Percentiles rank a stretch among this genome's conserved stretches.
Evolutionary conservation across 30 jellyfish, hydroid and myxozoan genomes (phyloP).

Genomic region (Catostylus mosaicus): DNA sequence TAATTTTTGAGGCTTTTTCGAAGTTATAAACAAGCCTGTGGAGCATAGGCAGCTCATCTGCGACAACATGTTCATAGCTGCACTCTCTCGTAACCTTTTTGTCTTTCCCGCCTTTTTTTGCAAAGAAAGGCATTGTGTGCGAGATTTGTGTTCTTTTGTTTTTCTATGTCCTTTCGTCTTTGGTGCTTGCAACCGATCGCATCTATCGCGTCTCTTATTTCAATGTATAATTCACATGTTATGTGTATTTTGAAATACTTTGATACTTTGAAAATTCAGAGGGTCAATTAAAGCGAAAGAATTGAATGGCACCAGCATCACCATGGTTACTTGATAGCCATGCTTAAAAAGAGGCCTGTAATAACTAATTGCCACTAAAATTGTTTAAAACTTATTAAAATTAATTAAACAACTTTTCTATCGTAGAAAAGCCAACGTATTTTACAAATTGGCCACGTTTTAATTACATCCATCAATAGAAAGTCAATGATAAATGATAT

Average conservation of each 20-base stretch:
- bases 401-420: too few relatives aligned
- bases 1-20: slow-evolving; percentile 42
- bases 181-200: background rate
- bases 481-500: too few relatives aligned
- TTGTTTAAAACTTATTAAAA: too few relatives aligned
- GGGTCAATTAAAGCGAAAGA: slow-evolving; percentile 19
- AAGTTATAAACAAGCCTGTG: slow-evolving; percentile 44
- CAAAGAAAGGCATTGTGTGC: slow-evolving; percentile 36
- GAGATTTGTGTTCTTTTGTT: background rate
- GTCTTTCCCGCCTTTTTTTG: slow-evolving; percentile 63
- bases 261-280: background rate
- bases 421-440: background rate
- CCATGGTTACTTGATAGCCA: slow-evolving; percentile 19
- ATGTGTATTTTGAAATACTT: background rate
- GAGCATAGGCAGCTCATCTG: slow-evolving; percentile 35
- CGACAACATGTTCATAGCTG: slow-evolving; percentile 49
- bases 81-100: slow-evolving; percentile 42
- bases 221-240: background rate
- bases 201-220: background rate
- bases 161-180: background rate
- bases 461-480: too few relatives aligned
- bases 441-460: background rate
- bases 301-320: slow-evolving; percentile 52
- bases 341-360: background rate
- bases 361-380: too few relatives aligned